These are phyloP conservation scores for Sinodicranocentrus sp. DNA, from an alignment of 2,888 invertebrate species.

Conservation along the genomic window DNA sequence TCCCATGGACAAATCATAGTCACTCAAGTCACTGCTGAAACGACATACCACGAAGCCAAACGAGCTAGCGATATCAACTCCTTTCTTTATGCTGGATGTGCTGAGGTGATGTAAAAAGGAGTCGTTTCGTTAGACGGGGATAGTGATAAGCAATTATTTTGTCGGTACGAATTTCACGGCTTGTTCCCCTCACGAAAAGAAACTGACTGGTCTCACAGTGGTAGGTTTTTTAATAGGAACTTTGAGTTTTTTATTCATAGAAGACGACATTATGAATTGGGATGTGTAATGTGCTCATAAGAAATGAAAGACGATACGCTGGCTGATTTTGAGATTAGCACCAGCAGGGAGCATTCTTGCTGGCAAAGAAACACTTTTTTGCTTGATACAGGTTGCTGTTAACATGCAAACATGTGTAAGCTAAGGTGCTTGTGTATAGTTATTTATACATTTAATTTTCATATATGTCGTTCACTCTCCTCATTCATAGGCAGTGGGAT, in stretches of 20 bases:
- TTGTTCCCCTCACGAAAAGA: conserved; percentile 9
- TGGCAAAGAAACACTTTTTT: not conserved
- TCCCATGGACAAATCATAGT: not conserved
- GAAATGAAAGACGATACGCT: conserved; percentile 38
- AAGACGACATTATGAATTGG: not conserved
- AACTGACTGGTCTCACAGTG: no score
- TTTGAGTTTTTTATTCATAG: not conserved
- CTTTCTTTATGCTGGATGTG: not conserved
- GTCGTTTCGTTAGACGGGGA: no score
- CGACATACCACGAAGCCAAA: not conserved
- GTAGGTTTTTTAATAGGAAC: no score
- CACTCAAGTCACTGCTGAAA: not conserved
- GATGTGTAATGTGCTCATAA: not conserved
- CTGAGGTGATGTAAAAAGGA: not conserved
- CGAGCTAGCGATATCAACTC: no score
- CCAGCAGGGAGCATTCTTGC: conserved; percentile 21
- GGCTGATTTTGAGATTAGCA: conserved; percentile 34
- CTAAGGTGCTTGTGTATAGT: no score
- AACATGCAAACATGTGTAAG: conserved; percentile 15
- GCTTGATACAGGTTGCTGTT: conserved; percentile 24
- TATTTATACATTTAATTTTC: conserved; percentile 1
- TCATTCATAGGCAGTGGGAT: conserved; percentile 17
- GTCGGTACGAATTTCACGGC: conserved; percentile 45
- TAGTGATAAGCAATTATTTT: conserved; percentile 56
- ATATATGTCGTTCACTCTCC: not conserved